Evolutionary conservation across 2,113 vertebrate genomes (phyloP), one percentile per base, ranked within the genome.

Genomic region (Xiphorhynchus elegans): DNA sequence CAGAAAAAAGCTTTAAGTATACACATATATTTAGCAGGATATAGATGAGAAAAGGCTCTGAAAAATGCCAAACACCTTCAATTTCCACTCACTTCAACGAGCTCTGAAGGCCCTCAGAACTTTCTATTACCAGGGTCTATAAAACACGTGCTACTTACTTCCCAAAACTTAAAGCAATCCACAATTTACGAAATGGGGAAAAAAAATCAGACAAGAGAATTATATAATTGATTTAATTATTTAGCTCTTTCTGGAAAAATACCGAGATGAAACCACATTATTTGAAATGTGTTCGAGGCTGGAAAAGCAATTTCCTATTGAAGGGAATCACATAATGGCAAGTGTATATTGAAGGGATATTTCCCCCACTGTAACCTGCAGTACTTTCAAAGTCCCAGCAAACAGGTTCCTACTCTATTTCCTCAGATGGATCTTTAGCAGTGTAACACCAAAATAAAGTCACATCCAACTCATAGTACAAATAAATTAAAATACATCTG

Each of bases 401-500:
- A 75, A 77, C 2, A 79, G 8, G 13, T 70, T 90, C 77, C 81
- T 95, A 19, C 33, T 49, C 1, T 40, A 85, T 77, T 56, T 21
- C 67, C 49, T 58, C 75, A 46, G 35, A 52, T 40, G 18, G 77
- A 83, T 83, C 42, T 69, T 73, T 14, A 95, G 56, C 68, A 78
- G 10, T 25, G 31, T 66, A 63, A 66, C 18, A 52, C 50, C 89
- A 87, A 95, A 85, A 70, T 26, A 95, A 72, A 92, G 53, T 68
- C 58, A 59, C 59, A 53, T 67, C 67, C 86, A 87, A 33, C 37
- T 76, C 73, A 60, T 3, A 79, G 64, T 40, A 81, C 28, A 80
- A 70, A 91, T 40, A 81, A 83, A 93, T 69, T 39, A 74, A 93
- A 92, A 86, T n/a, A 84, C 58, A 90, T 78, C 72, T 84, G 89